Percentiles rank a stretch among this genome's conserved stretches.
phyloP scores from a whole-genome alignment of 1,140 invertebrate genomes.

The Megalopta genalis region DNA sequence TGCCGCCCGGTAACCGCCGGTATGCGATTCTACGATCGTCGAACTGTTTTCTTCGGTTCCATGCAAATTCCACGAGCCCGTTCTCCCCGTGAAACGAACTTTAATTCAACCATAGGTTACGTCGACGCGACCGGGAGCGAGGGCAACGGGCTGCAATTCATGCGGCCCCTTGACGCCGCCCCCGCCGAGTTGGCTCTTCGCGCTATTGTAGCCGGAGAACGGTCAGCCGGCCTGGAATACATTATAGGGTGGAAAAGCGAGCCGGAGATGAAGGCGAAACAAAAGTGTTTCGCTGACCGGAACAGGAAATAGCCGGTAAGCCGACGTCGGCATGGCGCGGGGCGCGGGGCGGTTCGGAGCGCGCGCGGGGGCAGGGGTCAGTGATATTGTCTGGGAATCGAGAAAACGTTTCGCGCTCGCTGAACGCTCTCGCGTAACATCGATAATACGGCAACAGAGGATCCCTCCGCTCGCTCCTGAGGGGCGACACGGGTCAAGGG shows the following conservation, averaged over 20 bases:
- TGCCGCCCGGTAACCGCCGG: neutral
- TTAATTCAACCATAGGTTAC: neutral
- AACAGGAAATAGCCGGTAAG: constrained; percentile 47
- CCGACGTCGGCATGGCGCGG: neutral
- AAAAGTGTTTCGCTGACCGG: constrained; percentile 50
- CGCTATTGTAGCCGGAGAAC: constrained; percentile 27
- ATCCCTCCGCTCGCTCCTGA: too few relatives aligned
- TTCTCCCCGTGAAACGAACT: neutral
- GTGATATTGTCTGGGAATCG: constrained; percentile 38
- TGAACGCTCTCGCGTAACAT: constrained; percentile 1
- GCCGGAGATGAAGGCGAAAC: constrained; percentile 49
- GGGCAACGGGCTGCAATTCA: neutral
- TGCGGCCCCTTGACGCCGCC: neutral
- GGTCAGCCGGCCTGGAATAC: constrained; percentile 26
- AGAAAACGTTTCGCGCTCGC: constrained; percentile 20
- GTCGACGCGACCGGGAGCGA: neutral
- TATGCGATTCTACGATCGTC: neutral
- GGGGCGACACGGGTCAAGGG: neutral
- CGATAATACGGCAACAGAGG: constrained; percentile 15
- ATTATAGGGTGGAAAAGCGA: constrained; percentile 42
- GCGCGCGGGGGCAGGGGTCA: too few relatives aligned
- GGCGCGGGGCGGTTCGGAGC: too few relatives aligned
- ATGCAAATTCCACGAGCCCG: neutral
- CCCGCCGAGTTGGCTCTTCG: neutral
- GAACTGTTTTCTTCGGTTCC: too few relatives aligned